Conservation (phyloP, 2,113 vertebrate genomes). For the Monopterus albus region DNA sequence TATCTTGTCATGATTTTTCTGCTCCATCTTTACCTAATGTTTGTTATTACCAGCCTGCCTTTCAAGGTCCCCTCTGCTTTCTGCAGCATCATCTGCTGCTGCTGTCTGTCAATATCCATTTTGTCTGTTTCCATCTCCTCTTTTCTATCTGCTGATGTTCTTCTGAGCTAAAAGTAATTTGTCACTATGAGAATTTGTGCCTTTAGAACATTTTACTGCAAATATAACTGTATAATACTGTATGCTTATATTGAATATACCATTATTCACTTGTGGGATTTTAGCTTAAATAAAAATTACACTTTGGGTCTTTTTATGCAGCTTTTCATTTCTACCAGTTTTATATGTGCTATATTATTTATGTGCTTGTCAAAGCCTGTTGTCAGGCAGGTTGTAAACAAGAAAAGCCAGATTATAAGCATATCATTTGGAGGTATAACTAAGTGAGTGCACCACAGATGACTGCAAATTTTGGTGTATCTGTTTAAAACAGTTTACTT, state of each 20-base stretch:
- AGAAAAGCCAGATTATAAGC: neutral
- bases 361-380: too few species aligned
- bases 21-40: conserved; percentile 45
- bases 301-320: neutral
- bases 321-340: neutral
- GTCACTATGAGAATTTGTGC: conserved; percentile 5
- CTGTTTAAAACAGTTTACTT: neutral
- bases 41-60: conserved; percentile 41
- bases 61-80: conserved; percentile 26
- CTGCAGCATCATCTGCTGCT: neutral
- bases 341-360: too few species aligned
- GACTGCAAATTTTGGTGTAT: neutral
- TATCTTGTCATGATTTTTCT: conserved; percentile 47
- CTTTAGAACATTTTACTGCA: neutral
- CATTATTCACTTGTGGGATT: neutral
- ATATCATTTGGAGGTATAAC: neutral
- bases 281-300: neutral
- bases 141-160: conserved; percentile 21
- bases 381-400: too few species aligned
- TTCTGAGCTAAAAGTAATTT: conserved; percentile 29
- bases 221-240: neutral
- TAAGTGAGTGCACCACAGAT: neutral
- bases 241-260: neutral
- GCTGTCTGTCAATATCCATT: conserved; percentile 20
- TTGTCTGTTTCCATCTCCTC: conserved; percentile 30